These are phyloP conservation scores for Forficula auricularia DNA, from an alignment of 1,140 invertebrate genomes.

Conservation along the genomic window DNA sequence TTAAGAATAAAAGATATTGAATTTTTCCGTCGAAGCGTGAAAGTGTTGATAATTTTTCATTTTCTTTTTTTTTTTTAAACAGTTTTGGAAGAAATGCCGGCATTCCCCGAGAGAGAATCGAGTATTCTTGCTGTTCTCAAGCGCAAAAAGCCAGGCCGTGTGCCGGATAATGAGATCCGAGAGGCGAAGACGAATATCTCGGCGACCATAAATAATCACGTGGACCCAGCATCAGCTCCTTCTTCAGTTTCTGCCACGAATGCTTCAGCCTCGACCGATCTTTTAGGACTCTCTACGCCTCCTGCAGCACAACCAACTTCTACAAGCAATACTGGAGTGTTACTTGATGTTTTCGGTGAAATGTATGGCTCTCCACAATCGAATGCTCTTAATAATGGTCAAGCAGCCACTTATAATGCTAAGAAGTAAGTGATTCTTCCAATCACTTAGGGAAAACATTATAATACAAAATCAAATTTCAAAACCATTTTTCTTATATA, in stretches of 20 bases:
- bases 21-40: too few relatives aligned
- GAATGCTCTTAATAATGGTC: conserved; percentile 22
- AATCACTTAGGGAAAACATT: too few relatives aligned
- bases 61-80: too few relatives aligned
- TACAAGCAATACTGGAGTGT: conserved; percentile 43
- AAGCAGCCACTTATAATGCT: conserved; percentile 50
- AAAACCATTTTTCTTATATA: conserved; percentile 3
- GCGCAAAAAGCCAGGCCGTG: conserved; percentile 88
- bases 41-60: too few relatives aligned
- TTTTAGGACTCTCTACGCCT: conserved; percentile 69
- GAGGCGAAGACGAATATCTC: conserved; percentile 63
- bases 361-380: conserved; percentile 51
- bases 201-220: conserved; percentile 35
- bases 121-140: conserved; percentile 94
- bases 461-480: too few relatives aligned
- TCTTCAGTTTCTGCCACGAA: not conserved
- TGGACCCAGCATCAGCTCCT: conserved; percentile 21
- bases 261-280: conserved; percentile 42
- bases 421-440: conserved; percentile 53
- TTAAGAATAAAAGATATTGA: too few relatives aligned
- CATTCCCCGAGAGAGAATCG: conserved; percentile 96
- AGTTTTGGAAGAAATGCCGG: conserved; percentile 99
- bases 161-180: conserved; percentile 66
- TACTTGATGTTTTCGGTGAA: conserved; percentile 83
- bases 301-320: conserved; percentile 41